phyloP scores from a whole-genome alignment of 2,797 vertebrate species.

The Periparus ater region DNA sequence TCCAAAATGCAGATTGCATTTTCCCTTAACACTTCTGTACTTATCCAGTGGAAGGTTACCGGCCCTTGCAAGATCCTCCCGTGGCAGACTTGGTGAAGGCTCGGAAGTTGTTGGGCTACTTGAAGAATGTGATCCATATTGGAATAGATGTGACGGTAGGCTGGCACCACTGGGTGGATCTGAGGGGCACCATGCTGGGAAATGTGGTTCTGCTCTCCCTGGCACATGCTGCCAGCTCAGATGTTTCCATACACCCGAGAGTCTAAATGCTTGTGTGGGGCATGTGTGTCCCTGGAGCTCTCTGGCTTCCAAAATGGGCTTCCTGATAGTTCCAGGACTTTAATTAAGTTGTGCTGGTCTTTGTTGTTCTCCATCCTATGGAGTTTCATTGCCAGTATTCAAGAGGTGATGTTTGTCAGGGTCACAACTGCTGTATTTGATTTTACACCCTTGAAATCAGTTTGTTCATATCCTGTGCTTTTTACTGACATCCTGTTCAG shows the following conservation, averaged over 20 bases:
- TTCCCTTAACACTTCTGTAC: conserved; percentile 81
- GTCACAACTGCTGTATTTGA: not conserved
- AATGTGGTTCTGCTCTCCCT: not conserved
- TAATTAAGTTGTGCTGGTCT: not conserved
- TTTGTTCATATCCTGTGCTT: not conserved
- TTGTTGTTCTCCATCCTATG: not conserved
- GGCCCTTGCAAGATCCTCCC: conserved; percentile 91
- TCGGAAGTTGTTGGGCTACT: conserved; percentile 86
- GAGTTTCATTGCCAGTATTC: not conserved
- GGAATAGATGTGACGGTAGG: conserved; percentile 86
- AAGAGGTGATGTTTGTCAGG: not conserved
- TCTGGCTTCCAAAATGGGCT: not conserved
- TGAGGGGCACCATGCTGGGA: not conserved
- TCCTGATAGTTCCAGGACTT: not conserved
- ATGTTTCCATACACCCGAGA: not conserved
- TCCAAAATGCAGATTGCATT: not conserved
- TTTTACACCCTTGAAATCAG: not conserved
- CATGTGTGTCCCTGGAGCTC: not conserved
- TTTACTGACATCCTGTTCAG: not conserved
- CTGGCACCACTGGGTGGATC: not conserved
- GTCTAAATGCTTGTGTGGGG: not conserved
- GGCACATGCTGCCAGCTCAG: not conserved
- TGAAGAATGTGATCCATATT: conserved; percentile 86
- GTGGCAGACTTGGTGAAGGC: conserved; percentile 85
- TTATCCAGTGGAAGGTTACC: conserved; percentile 91